These are phyloP conservation scores for Tychaedon coryphoeus DNA, from an alignment of 2,113 vertebrate genomes.

Conservation along the genomic window DNA sequence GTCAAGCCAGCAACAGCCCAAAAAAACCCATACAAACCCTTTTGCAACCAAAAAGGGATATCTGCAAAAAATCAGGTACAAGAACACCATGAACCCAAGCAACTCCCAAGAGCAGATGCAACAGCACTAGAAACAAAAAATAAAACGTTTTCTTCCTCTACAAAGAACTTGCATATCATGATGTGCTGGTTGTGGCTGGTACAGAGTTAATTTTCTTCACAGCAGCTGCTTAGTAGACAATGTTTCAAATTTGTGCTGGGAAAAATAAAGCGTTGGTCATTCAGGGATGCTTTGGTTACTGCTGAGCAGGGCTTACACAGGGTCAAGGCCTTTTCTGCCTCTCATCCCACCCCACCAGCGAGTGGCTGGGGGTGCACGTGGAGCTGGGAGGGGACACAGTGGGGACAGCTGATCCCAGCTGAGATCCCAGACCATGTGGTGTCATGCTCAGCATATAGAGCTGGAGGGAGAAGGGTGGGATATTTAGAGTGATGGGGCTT, in stretches of 20 bases:
- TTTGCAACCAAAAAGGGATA: background rate
- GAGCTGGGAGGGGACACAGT: background rate
- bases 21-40: background rate
- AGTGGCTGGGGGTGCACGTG: background rate
- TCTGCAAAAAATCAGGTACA: background rate
- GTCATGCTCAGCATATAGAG: too few relatives aligned
- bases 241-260: background rate
- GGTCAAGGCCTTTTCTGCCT: background rate
- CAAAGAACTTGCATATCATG: background rate
- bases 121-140: background rate
- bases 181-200: background rate
- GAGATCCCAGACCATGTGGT: background rate
- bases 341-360: rapidly evolving
- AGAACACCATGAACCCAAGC: background rate
- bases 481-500: background rate
- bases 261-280: background rate
- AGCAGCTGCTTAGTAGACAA: background rate
- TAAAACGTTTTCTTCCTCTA: background rate
- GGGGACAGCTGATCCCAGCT: background rate
- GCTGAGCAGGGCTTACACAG: background rate
- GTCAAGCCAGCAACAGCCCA: background rate
- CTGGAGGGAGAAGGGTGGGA: background rate
- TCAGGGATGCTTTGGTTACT: background rate
- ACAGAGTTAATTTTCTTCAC: background rate
- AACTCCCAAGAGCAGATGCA: background rate